Evolutionary conservation across 1,140 invertebrate species (phyloP).

Genomic region (Drosophila fuyamai): DNA sequence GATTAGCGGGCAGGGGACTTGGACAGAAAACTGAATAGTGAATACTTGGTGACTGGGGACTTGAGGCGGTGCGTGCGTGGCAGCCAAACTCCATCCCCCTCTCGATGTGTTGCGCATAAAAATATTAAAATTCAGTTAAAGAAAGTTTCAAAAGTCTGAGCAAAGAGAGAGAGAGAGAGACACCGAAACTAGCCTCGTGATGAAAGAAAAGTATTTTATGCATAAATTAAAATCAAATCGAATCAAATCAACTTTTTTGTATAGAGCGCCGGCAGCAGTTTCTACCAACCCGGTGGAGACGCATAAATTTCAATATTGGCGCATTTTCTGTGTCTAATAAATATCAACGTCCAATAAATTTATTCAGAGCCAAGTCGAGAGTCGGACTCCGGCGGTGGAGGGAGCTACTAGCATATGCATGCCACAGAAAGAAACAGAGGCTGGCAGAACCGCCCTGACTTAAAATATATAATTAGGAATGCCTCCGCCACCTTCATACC

Average conservation of each 20-base stretch:
- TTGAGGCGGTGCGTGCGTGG: constrained; percentile 48
- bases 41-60: constrained; percentile 7
- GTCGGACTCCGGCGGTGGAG: constrained; percentile 12
- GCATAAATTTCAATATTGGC: constrained; percentile 82
- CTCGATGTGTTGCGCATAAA: constrained; percentile 70
- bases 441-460: constrained; percentile 64
- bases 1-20: constrained; percentile 57
- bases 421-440: constrained; percentile 3
- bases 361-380: constrained; percentile 73
- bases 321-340: constrained; percentile 76
- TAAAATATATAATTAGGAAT: constrained; percentile 60
- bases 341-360: constrained; percentile 77
- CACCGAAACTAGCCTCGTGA: constrained; percentile 61
- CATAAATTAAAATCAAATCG: constrained; percentile 83
- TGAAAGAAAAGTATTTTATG: constrained; percentile 82
- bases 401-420: constrained; percentile 11
- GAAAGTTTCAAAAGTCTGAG: constrained; percentile 62
- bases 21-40: constrained; percentile 8
- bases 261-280: constrained; percentile 30
- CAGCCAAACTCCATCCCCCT: constrained; percentile 22
- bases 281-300: constrained; percentile 43
- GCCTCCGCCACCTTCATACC: constrained; percentile 6
- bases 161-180: constrained; percentile 10
- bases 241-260: constrained; percentile 72
- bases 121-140: constrained; percentile 84